These are phyloP conservation scores for Mus musculus DNA, from an alignment of 2,113 vertebrate genomes.

Conservation along the genomic window GRCm39 chr6:29383501-29384000, in stretches of 20 bases:
- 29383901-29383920: not conserved
- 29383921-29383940: not conserved
- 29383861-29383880: not conserved
- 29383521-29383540: not conserved
- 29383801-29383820: not conserved
- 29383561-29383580: not conserved
- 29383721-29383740: not conserved
- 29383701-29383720: not conserved
- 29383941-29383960: not conserved
- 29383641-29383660: not conserved
- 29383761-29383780: not conserved
- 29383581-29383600: not conserved
- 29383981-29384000: not conserved
- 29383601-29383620: not conserved
- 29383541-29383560: not conserved
- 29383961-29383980: not conserved
- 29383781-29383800: not conserved
- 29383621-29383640: not conserved
- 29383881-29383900: not conserved
- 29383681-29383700: not conserved
- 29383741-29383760: not conserved
- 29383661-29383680: not conserved
- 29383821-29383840: not conserved
- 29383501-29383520: not conserved
- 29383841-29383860: not conserved